These are phyloP conservation scores for Microplitis manilae DNA, from an alignment of 2,888 invertebrate species.

Conservation along the genomic window DNA sequence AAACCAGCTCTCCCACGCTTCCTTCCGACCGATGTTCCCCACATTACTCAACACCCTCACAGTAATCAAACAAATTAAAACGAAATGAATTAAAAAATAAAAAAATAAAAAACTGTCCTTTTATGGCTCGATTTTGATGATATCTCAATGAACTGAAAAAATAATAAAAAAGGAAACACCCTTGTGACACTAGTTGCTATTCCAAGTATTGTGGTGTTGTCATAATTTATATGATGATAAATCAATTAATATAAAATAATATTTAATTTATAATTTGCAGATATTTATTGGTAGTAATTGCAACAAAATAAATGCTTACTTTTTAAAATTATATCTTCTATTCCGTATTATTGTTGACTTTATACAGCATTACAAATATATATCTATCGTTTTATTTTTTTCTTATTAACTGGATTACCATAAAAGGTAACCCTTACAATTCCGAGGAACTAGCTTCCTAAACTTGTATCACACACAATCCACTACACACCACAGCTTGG, in stretches of 20 bases:
- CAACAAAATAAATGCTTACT: background rate
- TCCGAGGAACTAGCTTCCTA: slow-evolving; percentile 50
- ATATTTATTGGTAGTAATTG: background rate
- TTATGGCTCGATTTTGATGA: slow-evolving; percentile 25
- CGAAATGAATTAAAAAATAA: slow-evolving; percentile 21
- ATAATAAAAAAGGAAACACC: background rate
- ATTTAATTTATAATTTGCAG: background rate
- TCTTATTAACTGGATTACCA: slow-evolving; percentile 62
- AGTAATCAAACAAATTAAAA: slow-evolving; percentile 35
- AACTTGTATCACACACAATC: slow-evolving; percentile 27
- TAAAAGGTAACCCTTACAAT: slow-evolving; percentile 66
- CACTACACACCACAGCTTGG: slow-evolving; percentile 8
- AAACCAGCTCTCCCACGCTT: slow-evolving; percentile 64
- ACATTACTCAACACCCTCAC: slow-evolving; percentile 47
- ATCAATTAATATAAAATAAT: background rate
- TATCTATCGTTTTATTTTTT: slow-evolving; percentile 45
- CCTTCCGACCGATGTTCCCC: slow-evolving; percentile 27
- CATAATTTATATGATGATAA: background rate
- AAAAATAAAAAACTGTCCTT: slow-evolving; percentile 4
- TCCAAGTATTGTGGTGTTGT: background rate
- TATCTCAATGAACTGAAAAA: background rate
- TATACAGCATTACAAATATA: slow-evolving; percentile 53
- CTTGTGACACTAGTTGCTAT: slow-evolving; percentile 19
- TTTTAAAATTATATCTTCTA: slow-evolving; percentile 45
- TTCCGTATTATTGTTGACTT: slow-evolving; percentile 52